These are phyloP conservation scores for Seriola aureovittata DNA, from an alignment of 2,113 vertebrate genomes.

Conservation along the genomic window DNA sequence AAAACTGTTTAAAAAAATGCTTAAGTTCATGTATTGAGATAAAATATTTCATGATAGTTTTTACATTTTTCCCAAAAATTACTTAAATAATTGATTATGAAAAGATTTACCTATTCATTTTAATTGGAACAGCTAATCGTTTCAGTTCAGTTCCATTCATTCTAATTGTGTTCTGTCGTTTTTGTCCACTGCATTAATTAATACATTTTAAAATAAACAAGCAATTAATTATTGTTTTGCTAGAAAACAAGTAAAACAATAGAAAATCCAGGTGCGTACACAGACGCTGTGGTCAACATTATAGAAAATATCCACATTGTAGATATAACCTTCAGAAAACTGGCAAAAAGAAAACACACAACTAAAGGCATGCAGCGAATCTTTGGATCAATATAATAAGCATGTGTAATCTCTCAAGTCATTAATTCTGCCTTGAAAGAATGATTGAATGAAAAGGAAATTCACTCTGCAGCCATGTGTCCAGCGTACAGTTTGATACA, in stretches of 20 bases:
- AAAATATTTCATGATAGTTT: not conserved
- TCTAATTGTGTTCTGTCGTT: not conserved
- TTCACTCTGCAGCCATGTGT: constrained; percentile 42
- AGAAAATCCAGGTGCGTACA: not conserved
- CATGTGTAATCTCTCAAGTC: constrained; percentile 6
- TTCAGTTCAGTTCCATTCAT: not conserved
- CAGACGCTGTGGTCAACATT: too few species aligned
- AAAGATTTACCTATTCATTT: not conserved
- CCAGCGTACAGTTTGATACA: not conserved
- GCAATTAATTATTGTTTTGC: not conserved
- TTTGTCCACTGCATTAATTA: not conserved
- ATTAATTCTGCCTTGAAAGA: constrained; percentile 50
- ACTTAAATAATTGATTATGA: not conserved
- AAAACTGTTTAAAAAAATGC: not conserved
- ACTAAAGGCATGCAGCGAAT: not conserved
- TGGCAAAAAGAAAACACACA: not conserved
- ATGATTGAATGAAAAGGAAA: constrained; percentile 45
- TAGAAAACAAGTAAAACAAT: not conserved
- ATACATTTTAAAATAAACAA: not conserved
- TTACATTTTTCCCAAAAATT: not conserved
- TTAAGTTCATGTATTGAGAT: too few species aligned
- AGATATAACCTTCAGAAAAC: not conserved
- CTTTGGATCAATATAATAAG: not conserved
- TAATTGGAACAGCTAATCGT: not conserved
- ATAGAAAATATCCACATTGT: not conserved